Percentiles rank a stretch among this genome's conserved stretches.
Conservation (phyloP, 2,113 vertebrate genomes). For the Hippoglossus stenolepis region DNA sequence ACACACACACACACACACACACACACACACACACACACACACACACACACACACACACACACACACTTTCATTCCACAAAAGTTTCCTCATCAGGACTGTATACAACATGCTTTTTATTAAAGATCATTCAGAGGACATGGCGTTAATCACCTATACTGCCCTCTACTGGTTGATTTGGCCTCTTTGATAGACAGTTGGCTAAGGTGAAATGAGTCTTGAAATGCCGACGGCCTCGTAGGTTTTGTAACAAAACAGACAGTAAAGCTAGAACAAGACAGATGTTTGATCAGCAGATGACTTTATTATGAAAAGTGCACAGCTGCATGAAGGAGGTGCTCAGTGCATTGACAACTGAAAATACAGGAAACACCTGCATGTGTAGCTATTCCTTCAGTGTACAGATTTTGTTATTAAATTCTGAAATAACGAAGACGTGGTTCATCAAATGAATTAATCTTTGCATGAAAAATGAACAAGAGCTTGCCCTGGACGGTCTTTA, state of each 20-base stretch:
- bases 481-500: not conserved
- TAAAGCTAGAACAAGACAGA: not conserved
- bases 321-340: not conserved
- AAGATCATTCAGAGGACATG: not conserved
- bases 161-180: constrained; percentile 51
- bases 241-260: not conserved
- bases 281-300: not conserved
- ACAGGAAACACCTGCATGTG: not conserved
- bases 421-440: not conserved
- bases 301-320: constrained; percentile 2
- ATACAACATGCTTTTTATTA: not conserved
- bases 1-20: not conserved
- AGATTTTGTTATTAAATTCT: constrained; percentile 6
- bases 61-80: no score
- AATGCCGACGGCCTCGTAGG: not conserved
- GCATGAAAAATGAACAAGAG: not conserved
- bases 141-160: constrained; percentile 32
- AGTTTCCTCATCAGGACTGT: not conserved
- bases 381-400: not conserved
- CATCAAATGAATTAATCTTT: not conserved
- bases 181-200: not conserved
- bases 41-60: not conserved
- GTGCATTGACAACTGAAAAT: not conserved
- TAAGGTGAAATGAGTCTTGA: not conserved
- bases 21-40: not conserved